Evolutionary conservation across 1,140 invertebrate species (phyloP).

Genomic region (Drosophila tristis): DNA sequence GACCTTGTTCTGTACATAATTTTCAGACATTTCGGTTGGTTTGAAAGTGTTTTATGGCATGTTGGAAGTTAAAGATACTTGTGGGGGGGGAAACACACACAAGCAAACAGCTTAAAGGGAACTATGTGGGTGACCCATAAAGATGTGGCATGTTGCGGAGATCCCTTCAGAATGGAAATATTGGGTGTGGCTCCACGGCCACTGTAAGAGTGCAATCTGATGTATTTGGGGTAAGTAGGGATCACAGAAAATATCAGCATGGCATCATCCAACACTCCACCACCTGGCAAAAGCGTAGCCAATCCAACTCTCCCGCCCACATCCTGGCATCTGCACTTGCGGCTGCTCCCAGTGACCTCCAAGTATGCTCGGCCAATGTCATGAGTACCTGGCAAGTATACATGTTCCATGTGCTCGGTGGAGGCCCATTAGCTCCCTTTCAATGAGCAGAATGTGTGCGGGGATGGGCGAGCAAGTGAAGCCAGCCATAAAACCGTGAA

Average conservation of each 20-base stretch:
- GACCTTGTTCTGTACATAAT: conserved; percentile 68
- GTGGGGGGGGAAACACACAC: conserved; percentile 29
- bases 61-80: conserved; percentile 61
- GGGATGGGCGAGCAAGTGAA: conserved; percentile 11
- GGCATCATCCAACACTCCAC: background rate
- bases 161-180: no score
- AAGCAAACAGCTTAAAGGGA: conserved; percentile 16
- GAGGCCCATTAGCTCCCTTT: conserved; percentile 47
- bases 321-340: background rate
- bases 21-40: conserved; percentile 34
- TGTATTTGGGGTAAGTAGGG: background rate
- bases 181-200: conserved; percentile 1
- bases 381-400: conserved; percentile 40
- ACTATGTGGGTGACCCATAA: conserved; percentile 48
- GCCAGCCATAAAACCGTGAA: conserved; percentile 71
- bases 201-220: no score
- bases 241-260: background rate
- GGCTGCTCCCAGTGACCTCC: conserved; percentile 49
- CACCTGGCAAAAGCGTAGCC: conserved; percentile 20
- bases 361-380: conserved; percentile 46
- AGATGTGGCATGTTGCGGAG: background rate
- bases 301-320: conserved; percentile 4
- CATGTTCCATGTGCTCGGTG: conserved; percentile 31
- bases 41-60: conserved; percentile 44
- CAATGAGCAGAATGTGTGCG: background rate